phyloP scores from a whole-genome alignment of 1,140 invertebrate species.

The Lordiphosa collinella region DNA sequence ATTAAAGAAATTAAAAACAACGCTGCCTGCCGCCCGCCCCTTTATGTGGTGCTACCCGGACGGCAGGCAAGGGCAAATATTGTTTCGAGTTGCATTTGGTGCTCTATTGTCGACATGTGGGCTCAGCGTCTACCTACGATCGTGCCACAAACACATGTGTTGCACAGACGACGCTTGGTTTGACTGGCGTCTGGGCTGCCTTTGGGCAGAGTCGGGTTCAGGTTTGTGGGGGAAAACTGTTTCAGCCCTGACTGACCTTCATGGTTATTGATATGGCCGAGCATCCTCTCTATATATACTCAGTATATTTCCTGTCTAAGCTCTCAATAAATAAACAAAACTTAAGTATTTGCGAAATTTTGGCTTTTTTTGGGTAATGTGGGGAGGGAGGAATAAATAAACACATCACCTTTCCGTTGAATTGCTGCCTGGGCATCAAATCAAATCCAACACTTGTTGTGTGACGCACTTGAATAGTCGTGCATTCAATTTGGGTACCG shows the following conservation, averaged over 20 bases:
- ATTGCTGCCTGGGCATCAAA: constrained; percentile 13
- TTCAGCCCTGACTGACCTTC: not conserved
- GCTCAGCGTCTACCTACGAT: constrained; percentile 60
- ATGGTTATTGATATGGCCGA: not conserved
- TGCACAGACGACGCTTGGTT: too few species aligned
- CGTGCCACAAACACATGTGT: constrained; percentile 59
- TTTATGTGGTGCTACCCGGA: constrained; percentile 6
- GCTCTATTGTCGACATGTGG: constrained; percentile 69
- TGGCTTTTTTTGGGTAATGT: not conserved
- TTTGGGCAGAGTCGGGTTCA: not conserved
- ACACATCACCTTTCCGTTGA: constrained; percentile 1
- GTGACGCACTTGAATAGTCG: constrained; percentile 34
- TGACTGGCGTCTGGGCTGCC: constrained; percentile 14
- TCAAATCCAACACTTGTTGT: not conserved
- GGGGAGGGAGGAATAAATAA: constrained; percentile 3
- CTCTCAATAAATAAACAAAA: constrained; percentile 32
- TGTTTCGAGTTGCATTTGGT: constrained; percentile 64
- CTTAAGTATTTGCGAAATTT: constrained; percentile 42
- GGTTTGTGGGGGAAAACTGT: not conserved
- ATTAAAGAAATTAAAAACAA: constrained; percentile 73
- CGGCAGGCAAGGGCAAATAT: constrained; percentile 76
- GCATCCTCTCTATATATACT: not conserved
- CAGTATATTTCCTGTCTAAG: constrained; percentile 43
- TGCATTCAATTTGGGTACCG: constrained; percentile 13
- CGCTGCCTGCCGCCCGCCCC: constrained; percentile 21